Base-by-base conservation (phyloP, 1,140 invertebrate species). In the Littorina saxatilis region DNA sequence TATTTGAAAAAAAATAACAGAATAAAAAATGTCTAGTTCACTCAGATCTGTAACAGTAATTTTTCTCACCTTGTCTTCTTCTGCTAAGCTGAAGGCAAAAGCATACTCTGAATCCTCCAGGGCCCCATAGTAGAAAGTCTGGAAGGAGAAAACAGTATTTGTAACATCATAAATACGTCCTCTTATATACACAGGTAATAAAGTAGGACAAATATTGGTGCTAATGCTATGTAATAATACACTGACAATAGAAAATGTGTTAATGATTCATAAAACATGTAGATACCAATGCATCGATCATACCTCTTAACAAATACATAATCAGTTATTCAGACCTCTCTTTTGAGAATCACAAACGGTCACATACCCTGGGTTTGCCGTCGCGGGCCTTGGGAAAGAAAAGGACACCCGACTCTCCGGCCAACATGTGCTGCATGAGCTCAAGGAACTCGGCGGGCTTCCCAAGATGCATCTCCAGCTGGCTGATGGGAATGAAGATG, bases 401-500 rank as follows among this genome's bases (percentile, higher is more conserved):
- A 43, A 89, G 79, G 29, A 80, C 81, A 20, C 91, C 91, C 43
- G 89, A 90, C 73, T 87, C 83, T 0, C 91, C 91, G 23, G 84
- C 80, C 78, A 83, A 87, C 92, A 93, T 93, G 47, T 88, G 89
- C 50, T 87, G 66, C 66, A 90, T 84, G 15, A 93, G 88, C 20
- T 87, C 66, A n/a, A 87, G 86, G 70, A 93, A 93, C 70, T 92
- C 89, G 23, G 80, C 68, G 11, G 92, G 92, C 43, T 88, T 88
- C 39, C 89, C 88, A 70, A 90, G 90, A 82, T 92, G 89, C 79
- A 90, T 88, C 83, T 93, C 92, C 47, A 93, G 85, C 83, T 92
- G 87, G 29, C 86, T 84, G 39, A 93, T 93, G n/a, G 91, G 91
- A 32, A 93, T 93, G 84, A 92, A 92, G 75, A 93, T 93, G 11